phyloP scores from a whole-genome alignment of 1,140 invertebrate species.

The Aphaenogaster ashmeadi region DNA sequence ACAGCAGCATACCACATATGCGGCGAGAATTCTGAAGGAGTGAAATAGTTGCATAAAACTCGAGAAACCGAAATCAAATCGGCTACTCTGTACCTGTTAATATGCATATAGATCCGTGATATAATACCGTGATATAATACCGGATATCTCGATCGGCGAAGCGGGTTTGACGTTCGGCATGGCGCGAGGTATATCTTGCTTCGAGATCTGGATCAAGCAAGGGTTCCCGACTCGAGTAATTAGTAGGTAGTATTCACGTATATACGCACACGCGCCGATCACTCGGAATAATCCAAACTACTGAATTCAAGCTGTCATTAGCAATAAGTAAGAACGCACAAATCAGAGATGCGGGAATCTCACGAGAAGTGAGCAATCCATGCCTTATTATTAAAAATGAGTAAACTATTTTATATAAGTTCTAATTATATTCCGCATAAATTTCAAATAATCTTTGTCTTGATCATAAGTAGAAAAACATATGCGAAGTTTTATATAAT shows the following conservation, averaged over 20 bases:
- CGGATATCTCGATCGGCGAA: conserved; percentile 49
- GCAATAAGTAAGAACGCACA: conserved; percentile 7
- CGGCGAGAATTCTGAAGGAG: background rate
- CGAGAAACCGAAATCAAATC: background rate
- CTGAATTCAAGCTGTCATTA: background rate
- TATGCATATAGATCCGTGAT: conserved; percentile 16
- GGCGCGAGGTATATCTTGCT: conserved; percentile 63
- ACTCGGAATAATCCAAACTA: conserved; percentile 36
- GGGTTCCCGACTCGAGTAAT: conserved; percentile 63
- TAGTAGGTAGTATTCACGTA: conserved; percentile 62
- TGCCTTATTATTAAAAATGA: background rate
- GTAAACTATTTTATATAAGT: background rate
- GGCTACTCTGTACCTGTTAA: conserved; percentile 19
- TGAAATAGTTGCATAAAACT: background rate
- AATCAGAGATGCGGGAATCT: background rate
- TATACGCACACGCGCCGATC: background rate
- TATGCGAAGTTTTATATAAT: background rate
- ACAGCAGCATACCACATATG: background rate
- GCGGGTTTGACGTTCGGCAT: conserved; percentile 68
- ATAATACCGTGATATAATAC: conserved; percentile 43
- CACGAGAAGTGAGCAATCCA: background rate
- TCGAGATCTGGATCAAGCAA: conserved; percentile 62
- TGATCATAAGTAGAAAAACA: background rate
- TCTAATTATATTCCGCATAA: background rate
- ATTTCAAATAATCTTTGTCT: background rate